Conservation (phyloP, 23 tunicate species). For the Styela plicata region DNA sequence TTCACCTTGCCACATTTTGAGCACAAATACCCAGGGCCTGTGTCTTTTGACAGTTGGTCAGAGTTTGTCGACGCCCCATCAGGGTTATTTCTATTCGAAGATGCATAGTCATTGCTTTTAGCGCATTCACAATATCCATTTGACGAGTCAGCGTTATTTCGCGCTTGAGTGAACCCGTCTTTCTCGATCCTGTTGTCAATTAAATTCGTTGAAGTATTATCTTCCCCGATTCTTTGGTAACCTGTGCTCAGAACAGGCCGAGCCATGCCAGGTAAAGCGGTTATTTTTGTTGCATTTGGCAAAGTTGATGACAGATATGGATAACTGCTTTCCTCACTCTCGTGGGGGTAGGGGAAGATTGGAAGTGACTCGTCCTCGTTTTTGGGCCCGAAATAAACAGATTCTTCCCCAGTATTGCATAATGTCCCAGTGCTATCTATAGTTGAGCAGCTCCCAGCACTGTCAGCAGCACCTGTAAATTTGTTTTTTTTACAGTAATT, state of each 20-base stretch:
- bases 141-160: conserved; percentile 20
- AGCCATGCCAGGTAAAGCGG: conserved; percentile 15
- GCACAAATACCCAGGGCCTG: conserved; percentile 22
- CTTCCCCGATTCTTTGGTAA: not conserved
- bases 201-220: not conserved
- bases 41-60: not conserved
- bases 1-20: conserved; percentile 24
- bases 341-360: not conserved
- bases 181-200: not conserved
- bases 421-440: conserved; percentile 81
- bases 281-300: not conserved
- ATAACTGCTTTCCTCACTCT: not conserved
- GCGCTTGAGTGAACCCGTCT: not conserved
- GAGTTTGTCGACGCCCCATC: not conserved
- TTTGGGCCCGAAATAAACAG: not conserved
- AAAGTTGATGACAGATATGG: not conserved
- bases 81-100: conserved; percentile 1
- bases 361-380: not conserved
- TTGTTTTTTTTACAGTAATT: too few species aligned
- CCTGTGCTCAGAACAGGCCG: not conserved
- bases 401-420: conserved; percentile 43
- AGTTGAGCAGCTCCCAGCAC: conserved; percentile 85
- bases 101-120: conserved; percentile 3
- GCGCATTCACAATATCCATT: conserved; percentile 6
- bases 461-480: conserved; percentile 40